A percentile compares a stretch with the other conserved stretches of the same genome.
These are phyloP conservation scores for Drosophila subpulchrella DNA, from an alignment of 1,140 invertebrate genomes.

Conservation along the genomic window DNA sequence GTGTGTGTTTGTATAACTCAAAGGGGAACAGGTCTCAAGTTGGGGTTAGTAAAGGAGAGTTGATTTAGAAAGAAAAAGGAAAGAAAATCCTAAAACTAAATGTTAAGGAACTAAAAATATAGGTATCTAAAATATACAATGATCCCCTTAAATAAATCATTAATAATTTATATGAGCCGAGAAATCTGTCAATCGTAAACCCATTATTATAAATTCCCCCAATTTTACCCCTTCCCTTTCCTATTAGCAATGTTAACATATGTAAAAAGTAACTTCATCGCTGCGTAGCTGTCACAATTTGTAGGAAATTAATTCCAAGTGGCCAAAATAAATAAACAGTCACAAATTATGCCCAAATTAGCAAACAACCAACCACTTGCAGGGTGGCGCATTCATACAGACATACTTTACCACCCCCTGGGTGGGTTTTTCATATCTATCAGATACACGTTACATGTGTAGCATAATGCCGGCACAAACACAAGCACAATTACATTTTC, in stretches of 20 bases:
- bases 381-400: slow-evolving; percentile 14
- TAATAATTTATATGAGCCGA: too few species aligned
- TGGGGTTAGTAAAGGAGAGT: neutral
- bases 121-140: neutral
- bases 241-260: slow-evolving; percentile 67
- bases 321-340: slow-evolving; percentile 78
- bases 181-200: too few species aligned
- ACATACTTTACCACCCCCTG: slow-evolving; percentile 24
- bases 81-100: neutral
- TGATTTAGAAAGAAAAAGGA: too few species aligned
- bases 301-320: slow-evolving; percentile 72
- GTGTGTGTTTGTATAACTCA: slow-evolving; percentile 50
- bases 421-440: slow-evolving; percentile 56
- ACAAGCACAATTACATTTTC: slow-evolving; percentile 66
- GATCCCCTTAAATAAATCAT: too few species aligned
- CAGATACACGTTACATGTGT: slow-evolving; percentile 81
- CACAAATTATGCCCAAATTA: slow-evolving; percentile 84
- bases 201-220: neutral
- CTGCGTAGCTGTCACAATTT: slow-evolving; percentile 49
- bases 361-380: slow-evolving; percentile 73
- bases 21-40: slow-evolving; percentile 22
- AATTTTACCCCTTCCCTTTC: neutral
- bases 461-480: slow-evolving; percentile 26
- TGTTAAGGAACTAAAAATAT: neutral
- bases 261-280: slow-evolving; percentile 66